phyloP scores from a whole-genome alignment of 2,113 vertebrate genomes.

The Pongo abelii region DNA sequence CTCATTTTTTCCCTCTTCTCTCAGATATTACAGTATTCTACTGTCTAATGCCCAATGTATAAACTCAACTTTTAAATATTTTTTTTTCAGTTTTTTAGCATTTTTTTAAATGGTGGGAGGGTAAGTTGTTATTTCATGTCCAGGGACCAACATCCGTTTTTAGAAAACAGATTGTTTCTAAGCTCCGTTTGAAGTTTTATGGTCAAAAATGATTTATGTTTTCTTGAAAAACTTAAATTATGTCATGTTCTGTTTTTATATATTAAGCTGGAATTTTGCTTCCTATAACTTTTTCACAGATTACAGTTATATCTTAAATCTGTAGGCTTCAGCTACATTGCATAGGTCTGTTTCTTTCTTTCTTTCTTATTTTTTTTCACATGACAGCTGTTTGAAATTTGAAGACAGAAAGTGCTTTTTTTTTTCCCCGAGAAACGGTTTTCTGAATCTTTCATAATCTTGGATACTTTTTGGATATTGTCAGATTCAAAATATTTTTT shows the following conservation, averaged over 20 bases:
- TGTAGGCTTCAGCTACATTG: background rate
- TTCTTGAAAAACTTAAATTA: background rate
- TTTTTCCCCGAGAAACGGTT: background rate
- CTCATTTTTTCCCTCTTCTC: background rate
- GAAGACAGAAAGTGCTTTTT: background rate
- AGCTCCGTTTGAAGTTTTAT: background rate
- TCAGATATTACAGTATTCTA: background rate
- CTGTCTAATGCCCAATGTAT: background rate
- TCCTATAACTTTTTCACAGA: background rate
- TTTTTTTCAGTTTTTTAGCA: background rate
- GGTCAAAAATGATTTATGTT: background rate
- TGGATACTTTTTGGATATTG: background rate
- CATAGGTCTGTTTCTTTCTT: background rate
- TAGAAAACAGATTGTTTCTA: background rate
- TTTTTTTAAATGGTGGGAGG: background rate
- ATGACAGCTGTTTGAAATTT: constrained; percentile 48
- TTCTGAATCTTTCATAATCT: background rate
- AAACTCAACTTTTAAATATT: background rate
- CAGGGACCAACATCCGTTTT: background rate
- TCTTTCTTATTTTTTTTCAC: background rate
- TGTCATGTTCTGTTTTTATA: background rate
- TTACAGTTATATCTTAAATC: background rate
- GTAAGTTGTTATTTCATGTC: background rate
- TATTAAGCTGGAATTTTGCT: background rate
- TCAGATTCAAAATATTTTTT: background rate